These are phyloP conservation scores for Lycia hirtaria DNA, from an alignment of 2,888 invertebrate genomes.

Conservation along the genomic window DNA sequence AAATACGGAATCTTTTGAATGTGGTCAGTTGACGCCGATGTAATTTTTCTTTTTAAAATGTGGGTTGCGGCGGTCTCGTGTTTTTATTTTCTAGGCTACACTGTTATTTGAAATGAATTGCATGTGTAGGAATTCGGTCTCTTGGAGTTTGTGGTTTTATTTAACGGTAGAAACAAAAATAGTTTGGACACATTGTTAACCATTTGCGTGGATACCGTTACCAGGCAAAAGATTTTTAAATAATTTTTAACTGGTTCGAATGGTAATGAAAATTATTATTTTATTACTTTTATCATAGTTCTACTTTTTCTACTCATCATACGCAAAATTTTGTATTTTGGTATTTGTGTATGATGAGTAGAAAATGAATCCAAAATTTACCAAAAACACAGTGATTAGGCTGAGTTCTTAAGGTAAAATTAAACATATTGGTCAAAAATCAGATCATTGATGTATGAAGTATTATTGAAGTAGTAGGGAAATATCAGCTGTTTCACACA, in stretches of 20 bases:
- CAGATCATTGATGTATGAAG: no score
- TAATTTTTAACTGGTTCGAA: background rate
- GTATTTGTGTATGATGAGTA: no score
- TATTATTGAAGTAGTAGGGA: no score
- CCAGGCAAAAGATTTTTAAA: background rate
- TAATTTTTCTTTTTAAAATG: conserved; percentile 18
- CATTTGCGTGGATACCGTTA: background rate
- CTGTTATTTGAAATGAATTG: conserved; percentile 20
- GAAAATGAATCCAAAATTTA: no score
- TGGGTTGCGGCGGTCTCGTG: conserved; percentile 14
- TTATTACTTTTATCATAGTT: no score
- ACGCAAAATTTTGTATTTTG: no score
- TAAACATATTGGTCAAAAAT: no score
- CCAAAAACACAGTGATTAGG: no score
- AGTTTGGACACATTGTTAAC: background rate
- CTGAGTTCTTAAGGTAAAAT: no score
- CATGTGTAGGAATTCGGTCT: conserved; percentile 4
- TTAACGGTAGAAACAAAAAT: conserved; percentile 1
- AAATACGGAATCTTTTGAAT: conserved; percentile 21
- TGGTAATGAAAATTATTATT: no score
- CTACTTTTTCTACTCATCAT: no score
- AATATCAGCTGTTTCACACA: no score
- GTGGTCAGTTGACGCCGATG: conserved; percentile 19
- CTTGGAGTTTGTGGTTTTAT: conserved; percentile 13
- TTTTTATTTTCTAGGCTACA: conserved; percentile 24